Evolutionary conservation across 2,113 vertebrate species (phyloP).

Genomic region (Dicerorhinus sumatrensis): DNA sequence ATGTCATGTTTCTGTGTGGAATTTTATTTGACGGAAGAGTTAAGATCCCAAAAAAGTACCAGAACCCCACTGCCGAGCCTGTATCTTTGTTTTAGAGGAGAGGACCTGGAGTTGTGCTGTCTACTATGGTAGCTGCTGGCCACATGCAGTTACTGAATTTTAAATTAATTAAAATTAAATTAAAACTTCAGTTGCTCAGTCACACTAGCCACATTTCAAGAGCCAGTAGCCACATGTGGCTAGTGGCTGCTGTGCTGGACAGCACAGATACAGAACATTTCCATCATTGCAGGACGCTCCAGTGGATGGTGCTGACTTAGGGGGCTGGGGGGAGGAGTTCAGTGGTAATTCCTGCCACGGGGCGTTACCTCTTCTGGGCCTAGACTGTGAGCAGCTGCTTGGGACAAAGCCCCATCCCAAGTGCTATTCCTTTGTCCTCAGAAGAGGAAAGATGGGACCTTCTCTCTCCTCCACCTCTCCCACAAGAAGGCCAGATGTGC

Average conservation of each 20-base stretch:
- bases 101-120: background rate
- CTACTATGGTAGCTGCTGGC: background rate
- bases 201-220: background rate
- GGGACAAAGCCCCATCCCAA: background rate
- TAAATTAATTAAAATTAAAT: background rate
- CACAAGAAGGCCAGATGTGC: background rate
- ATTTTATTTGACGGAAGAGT: background rate
- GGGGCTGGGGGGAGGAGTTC: no score
- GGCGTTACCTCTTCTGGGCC: background rate
- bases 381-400: background rate
- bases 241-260: background rate
- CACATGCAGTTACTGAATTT: background rate
- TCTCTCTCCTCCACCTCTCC: background rate
- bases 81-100: background rate
- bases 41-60: background rate
- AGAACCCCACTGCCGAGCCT: background rate
- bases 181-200: background rate
- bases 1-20: background rate
- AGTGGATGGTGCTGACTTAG: no score
- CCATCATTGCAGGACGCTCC: no score
- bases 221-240: background rate
- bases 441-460: background rate
- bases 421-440: background rate
- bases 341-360: rapidly evolving
- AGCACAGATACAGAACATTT: rapidly evolving